Percentiles rank a stretch among this genome's conserved stretches.
Conservation (phyloP, 2,113 vertebrate species). For the Crotalus helleri region DNA sequence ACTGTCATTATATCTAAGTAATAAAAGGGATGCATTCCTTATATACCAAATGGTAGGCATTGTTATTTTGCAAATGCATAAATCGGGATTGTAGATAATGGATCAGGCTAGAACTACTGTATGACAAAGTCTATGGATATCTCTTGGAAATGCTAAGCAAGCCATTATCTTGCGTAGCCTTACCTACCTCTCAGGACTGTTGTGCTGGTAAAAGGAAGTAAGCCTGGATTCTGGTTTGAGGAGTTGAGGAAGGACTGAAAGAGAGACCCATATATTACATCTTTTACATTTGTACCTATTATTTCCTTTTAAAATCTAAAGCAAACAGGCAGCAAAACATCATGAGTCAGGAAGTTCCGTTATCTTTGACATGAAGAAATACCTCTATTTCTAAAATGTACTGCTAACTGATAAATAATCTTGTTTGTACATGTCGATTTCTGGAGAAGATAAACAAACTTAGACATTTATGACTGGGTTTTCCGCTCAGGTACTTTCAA, state of each 20-base stretch:
- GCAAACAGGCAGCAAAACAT: neutral
- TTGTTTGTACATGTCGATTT: neutral
- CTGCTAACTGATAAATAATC: neutral
- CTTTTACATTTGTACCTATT: neutral
- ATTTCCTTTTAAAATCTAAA: neutral
- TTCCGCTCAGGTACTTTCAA: neutral
- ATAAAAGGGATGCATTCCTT: neutral
- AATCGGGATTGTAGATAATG: neutral
- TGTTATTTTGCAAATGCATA: neutral
- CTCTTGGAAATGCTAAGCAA: neutral
- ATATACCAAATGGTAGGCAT: too few species aligned
- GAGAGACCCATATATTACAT: neutral
- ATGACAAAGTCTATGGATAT: neutral
- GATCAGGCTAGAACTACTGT: neutral
- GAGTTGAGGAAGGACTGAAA: neutral
- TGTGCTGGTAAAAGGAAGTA: neutral
- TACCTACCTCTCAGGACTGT: neutral
- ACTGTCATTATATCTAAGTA: neutral
- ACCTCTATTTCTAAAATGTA: neutral
- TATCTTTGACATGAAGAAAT: neutral
- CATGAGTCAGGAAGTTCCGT: neutral
- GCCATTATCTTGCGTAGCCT: neutral
- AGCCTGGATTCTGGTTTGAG: neutral
- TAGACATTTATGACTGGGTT: neutral
- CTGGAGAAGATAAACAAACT: neutral